Conservation (phyloP, 2,888 invertebrate species). For the Brachynemurus nebulosus region DNA sequence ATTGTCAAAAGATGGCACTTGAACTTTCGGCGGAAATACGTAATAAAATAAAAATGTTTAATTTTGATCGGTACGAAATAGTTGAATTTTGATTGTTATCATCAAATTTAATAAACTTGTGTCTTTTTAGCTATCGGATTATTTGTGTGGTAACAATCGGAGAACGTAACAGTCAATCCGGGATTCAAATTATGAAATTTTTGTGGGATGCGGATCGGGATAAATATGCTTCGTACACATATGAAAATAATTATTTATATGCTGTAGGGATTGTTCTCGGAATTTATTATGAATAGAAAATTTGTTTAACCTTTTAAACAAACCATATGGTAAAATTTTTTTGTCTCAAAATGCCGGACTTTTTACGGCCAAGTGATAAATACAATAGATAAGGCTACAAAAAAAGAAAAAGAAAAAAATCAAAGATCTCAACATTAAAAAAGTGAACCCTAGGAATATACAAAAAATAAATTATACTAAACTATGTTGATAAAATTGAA, state of each 20-base stretch:
- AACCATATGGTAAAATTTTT: not conserved
- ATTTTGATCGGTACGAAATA: slow-evolving; percentile 47
- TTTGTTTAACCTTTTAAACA: not conserved
- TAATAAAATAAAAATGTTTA: slow-evolving; percentile 44
- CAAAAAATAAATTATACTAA: too few relatives aligned
- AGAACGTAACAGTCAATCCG: slow-evolving; percentile 50
- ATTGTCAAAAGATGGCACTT: slow-evolving; percentile 40
- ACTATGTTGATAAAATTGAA: too few relatives aligned
- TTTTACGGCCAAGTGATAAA: too few relatives aligned
- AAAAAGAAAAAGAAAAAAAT: too few relatives aligned
- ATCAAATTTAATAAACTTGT: slow-evolving; percentile 16
- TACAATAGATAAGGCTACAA: too few relatives aligned
- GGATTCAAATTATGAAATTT: slow-evolving; percentile 45
- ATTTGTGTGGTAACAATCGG: slow-evolving; percentile 49
- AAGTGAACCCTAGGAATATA: too few relatives aligned
- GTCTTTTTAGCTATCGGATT: slow-evolving; percentile 33
- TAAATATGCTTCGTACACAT: slow-evolving; percentile 41
- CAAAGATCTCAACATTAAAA: too few relatives aligned
- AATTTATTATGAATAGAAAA: slow-evolving; percentile 48
- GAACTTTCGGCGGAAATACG: slow-evolving; percentile 44
- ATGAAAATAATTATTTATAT: slow-evolving; percentile 48
- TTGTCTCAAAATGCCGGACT: too few relatives aligned
- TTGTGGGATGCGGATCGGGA: slow-evolving; percentile 56
- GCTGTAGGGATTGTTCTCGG: slow-evolving; percentile 51
- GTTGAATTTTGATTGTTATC: not conserved